These are phyloP conservation scores for Cardiocondyla obscurior DNA, from an alignment of 1,140 invertebrate genomes.

Conservation along the genomic window DNA sequence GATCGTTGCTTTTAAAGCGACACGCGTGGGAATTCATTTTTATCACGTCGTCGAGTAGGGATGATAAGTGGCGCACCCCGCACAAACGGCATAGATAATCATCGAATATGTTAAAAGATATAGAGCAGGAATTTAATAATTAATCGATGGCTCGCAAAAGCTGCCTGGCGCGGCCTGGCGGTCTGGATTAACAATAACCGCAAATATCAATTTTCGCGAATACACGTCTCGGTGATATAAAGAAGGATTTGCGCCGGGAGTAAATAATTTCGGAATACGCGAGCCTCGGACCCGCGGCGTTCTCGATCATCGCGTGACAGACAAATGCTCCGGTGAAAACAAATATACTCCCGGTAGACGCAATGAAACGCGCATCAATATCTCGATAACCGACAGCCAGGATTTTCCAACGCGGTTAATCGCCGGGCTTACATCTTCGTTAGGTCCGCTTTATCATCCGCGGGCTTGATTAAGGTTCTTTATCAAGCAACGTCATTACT, in stretches of 20 bases:
- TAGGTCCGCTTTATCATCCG: conserved; percentile 48
- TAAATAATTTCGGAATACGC: not conserved
- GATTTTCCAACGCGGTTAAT: conserved; percentile 52
- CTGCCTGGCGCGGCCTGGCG: conserved; percentile 1
- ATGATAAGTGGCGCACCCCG: conserved; percentile 17
- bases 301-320: not conserved
- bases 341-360: not conserved
- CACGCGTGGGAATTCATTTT: conserved; percentile 11
- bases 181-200: conserved; percentile 3
- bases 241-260: not conserved
- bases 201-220: not conserved
- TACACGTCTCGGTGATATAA: not conserved
- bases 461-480: conserved; percentile 50
- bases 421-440: conserved; percentile 59
- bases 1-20: not conserved
- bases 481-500: conserved; percentile 58
- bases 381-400: conserved; percentile 38
- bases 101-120: not conserved
- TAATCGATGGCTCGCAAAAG: conserved; percentile 18
- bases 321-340: not conserved
- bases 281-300: not conserved
- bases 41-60: not conserved
- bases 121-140: conserved; percentile 34
- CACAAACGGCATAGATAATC: conserved; percentile 24
- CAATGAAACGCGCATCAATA: conserved; percentile 35